A percentile compares a stretch with the other conserved stretches of the same genome.
These are phyloP conservation scores for Pipa parva DNA, from an alignment of 2,113 vertebrate species.

Conservation along the genomic window DNA sequence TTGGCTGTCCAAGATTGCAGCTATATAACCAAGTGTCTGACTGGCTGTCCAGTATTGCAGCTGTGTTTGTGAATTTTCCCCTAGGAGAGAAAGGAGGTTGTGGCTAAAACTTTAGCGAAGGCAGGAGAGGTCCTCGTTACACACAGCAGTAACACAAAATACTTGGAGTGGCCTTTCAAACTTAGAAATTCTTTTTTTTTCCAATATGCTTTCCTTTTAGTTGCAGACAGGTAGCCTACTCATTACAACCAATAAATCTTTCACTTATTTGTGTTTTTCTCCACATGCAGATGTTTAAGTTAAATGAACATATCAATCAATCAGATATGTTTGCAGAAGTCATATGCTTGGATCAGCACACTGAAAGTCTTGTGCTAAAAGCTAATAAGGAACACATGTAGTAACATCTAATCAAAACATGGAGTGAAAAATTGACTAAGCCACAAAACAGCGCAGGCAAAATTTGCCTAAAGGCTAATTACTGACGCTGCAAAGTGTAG, in stretches of 20 bases:
- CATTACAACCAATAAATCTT: not conserved
- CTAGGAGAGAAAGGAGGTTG: too few relatives aligned
- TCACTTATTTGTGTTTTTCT: not conserved
- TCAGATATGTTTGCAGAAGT: not conserved
- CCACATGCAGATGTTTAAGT: not conserved
- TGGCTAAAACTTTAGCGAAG: too few relatives aligned
- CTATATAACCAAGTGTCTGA: too few relatives aligned
- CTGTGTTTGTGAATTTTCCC: too few relatives aligned
- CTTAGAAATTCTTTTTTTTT: too few relatives aligned
- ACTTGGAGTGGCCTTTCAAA: too few relatives aligned
- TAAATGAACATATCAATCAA: not conserved
- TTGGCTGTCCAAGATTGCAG: too few relatives aligned
- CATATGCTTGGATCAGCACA: not conserved
- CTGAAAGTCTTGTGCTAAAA: not conserved
- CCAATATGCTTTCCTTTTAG: too few relatives aligned
- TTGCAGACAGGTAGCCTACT: too few relatives aligned
- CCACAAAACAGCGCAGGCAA: not conserved
- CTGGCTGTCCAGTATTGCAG: too few relatives aligned
- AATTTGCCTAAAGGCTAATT: not conserved
- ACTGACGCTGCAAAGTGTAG: not conserved
- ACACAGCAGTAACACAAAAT: too few relatives aligned
- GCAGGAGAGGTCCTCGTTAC: too few relatives aligned
- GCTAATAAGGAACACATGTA: conserved; percentile 21
- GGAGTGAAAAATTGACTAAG: not conserved
- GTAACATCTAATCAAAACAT: conserved; percentile 17